Evolutionary conservation across 2,888 invertebrate genomes (phyloP), one percentile per base, ranked within the genome.

Genomic region (Calameuta filiformis): DNA sequence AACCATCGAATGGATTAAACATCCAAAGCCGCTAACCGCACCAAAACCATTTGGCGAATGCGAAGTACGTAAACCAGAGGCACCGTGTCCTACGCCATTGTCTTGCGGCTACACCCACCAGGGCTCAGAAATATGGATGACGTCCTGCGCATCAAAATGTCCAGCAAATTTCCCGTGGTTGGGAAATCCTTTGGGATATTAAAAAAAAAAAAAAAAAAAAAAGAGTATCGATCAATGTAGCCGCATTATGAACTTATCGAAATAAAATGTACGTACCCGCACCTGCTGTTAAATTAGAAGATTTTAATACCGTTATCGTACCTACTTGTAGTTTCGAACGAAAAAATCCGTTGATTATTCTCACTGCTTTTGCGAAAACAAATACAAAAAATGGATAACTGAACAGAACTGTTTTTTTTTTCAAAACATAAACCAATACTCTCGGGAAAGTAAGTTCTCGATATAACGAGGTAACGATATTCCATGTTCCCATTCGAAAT

Each of bases 81-180:
- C 81, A 30, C 77, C 83, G 30, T 81, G 84, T n/a, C 90, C 90
- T 76, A 77, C 40, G 0, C 78, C 85, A 11, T 78, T 68, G 2
- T 84, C 78, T 12, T 91, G 92, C 80, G 73, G 78, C 69, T 74
- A 79, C 15, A 88, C 87, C 3, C 23, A 77, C 73, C 85, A 82
- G 4, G 87, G 87, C 68, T 92, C 92, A 79, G 81, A 83, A 9
- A 92, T 93, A 83, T 93, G 92, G 89, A 92, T 94, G 92, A 88
- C 89, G 1, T 82, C 92, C 1, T 94, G 94, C 87, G 89, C 83
- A 15, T 77, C 80, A 12, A n/a, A 73, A 0, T 94, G 94, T 81
- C 94, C 94, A 0, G 79, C 82, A 1, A 87, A 85, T 0, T 94
- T 94, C 85, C 94, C 94, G 0, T 94, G 94, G 94, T 75, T 94